Conservation (phyloP, 2,797 vertebrate species). For the Fratercula arctica region DNA sequence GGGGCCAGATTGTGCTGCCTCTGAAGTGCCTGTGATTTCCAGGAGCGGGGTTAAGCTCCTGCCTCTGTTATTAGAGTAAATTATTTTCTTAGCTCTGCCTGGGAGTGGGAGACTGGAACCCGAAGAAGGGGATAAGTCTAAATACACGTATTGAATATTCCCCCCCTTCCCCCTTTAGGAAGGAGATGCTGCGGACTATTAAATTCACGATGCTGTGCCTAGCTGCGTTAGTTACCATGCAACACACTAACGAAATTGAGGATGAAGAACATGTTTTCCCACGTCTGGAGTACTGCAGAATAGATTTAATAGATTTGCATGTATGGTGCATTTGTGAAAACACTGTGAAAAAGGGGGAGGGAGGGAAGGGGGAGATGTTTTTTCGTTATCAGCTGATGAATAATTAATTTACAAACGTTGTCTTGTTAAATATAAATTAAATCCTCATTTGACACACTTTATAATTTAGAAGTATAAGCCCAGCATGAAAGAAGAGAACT, state of each 20-base stretch:
- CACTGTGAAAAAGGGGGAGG: not conserved
- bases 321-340: slow-evolving; percentile 41
- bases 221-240: slow-evolving; percentile 41
- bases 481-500: slow-evolving; percentile 29
- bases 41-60: not conserved
- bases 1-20: not conserved
- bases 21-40: not conserved
- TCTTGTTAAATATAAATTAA: slow-evolving; percentile 71
- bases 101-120: not conserved
- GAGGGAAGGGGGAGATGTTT: not conserved
- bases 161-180: not conserved
- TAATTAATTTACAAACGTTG: slow-evolving; percentile 65
- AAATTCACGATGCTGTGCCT: slow-evolving; percentile 27
- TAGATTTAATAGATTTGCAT: slow-evolving; percentile 29
- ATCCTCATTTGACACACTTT: slow-evolving; percentile 63
- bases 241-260: slow-evolving; percentile 38
- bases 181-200: not conserved
- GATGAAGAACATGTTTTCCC: slow-evolving; percentile 27
- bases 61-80: not conserved
- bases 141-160: not conserved
- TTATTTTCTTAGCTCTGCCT: slow-evolving; percentile 7
- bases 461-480: slow-evolving; percentile 41
- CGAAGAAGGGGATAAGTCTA: not conserved
- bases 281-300: slow-evolving; percentile 35
- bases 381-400: slow-evolving; percentile 60